These are phyloP conservation scores for Orthosia incerta DNA, from an alignment of 2,888 invertebrate genomes.

Conservation along the genomic window DNA sequence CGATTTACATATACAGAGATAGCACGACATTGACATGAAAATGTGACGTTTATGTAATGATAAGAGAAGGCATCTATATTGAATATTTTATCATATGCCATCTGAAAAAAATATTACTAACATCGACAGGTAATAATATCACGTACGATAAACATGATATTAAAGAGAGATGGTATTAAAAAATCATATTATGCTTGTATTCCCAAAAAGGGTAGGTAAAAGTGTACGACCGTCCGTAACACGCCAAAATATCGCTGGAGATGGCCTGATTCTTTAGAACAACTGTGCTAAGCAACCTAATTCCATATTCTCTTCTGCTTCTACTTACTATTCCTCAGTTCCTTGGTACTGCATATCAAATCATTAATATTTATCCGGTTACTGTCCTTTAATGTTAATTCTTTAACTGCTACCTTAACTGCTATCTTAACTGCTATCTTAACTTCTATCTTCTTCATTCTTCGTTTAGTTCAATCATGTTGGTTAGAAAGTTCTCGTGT, in stretches of 20 bases:
- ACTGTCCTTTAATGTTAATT: background rate
- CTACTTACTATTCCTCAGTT: constrained; percentile 1
- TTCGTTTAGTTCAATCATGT: no score
- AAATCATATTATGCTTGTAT: constrained; percentile 26
- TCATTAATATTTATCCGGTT: background rate
- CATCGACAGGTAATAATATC: constrained; percentile 50
- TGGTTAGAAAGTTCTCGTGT: background rate
- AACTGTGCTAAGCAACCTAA: background rate
- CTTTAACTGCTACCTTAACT: background rate
- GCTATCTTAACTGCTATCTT: background rate
- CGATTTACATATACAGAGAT: constrained; percentile 44
- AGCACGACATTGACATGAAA: constrained; percentile 30
- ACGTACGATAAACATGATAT: constrained; percentile 47
- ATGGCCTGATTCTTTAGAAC: constrained; percentile 10
- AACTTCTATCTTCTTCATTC: background rate
- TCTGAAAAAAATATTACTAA: constrained; percentile 35
- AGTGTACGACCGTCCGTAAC: constrained; percentile 10
- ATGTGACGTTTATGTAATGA: constrained; percentile 45
- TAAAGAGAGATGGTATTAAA: constrained; percentile 35
- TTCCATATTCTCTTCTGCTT: constrained; percentile 23
- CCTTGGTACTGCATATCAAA: background rate
- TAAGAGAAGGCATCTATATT: constrained; percentile 27
- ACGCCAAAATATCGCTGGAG: constrained; percentile 5
- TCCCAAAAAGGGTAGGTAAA: constrained; percentile 16
- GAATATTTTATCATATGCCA: constrained; percentile 56